Conservation (phyloP, 2,113 vertebrate species). For the Saguinus imperator region DNA sequence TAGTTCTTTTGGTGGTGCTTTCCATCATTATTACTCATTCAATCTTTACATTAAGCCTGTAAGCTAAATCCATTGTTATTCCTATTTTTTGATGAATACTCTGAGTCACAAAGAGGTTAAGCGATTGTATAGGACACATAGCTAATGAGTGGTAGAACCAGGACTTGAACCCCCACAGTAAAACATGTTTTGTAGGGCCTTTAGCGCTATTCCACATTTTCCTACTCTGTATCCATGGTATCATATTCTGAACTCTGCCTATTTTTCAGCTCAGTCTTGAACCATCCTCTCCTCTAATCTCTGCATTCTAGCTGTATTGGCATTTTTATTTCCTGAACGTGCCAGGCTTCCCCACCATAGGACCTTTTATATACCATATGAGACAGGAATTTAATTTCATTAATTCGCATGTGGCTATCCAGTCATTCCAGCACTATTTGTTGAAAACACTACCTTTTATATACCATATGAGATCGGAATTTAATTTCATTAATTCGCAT, state of each 20-base stretch:
- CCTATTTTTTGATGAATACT: background rate
- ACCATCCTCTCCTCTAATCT: background rate
- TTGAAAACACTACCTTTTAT: background rate
- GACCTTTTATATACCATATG: background rate
- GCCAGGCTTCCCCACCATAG: background rate
- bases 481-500: background rate
- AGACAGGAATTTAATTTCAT: no score
- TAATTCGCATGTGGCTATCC: background rate
- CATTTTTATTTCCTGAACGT: background rate
- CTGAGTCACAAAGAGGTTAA: background rate
- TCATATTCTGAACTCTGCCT: background rate
- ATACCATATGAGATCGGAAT: no score
- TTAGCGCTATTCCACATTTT: background rate
- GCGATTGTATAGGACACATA: background rate
- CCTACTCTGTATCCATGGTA: background rate
- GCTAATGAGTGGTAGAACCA: background rate
- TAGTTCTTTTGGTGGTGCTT: background rate
- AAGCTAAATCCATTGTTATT: background rate
- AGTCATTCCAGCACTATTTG: background rate
- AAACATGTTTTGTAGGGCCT: background rate
- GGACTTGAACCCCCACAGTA: background rate
- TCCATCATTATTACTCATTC: background rate
- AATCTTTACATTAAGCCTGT: background rate
- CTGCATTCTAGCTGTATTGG: background rate
- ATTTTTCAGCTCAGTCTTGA: background rate